Conservation (phyloP, 2,113 vertebrate genomes). For the Gambusia holbrooki region DNA sequence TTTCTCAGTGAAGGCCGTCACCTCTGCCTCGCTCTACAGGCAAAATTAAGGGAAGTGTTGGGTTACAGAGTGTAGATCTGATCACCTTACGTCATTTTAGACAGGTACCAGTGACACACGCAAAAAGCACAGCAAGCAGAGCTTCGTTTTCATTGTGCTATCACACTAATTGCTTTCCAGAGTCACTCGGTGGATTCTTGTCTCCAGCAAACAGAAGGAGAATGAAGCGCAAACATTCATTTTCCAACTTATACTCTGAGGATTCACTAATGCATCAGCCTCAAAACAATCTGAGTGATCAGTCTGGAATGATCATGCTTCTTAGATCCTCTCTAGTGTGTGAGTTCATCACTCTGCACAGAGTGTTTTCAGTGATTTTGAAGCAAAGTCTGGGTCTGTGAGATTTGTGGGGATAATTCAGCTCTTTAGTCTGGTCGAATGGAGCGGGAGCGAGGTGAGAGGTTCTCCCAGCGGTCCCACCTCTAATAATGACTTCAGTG, state of each 20-base stretch:
- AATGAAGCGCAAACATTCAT: conserved; percentile 33
- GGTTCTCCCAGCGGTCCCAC: conserved; percentile 22
- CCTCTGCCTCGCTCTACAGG: conserved; percentile 20
- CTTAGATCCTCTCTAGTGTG: not conserved
- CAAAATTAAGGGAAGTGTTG: conserved; percentile 44
- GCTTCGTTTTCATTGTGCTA: not conserved
- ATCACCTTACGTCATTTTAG: conserved; percentile 24
- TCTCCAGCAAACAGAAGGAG: conserved; percentile 52
- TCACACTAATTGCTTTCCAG: conserved; percentile 34
- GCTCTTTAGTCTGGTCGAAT: conserved; percentile 6
- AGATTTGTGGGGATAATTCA: conserved; percentile 17
- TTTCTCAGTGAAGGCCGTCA: conserved; percentile 23
- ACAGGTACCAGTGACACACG: conserved; percentile 1
- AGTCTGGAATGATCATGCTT: not conserved
- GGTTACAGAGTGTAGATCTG: conserved; percentile 33
- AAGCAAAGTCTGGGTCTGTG: not conserved
- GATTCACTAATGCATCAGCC: not conserved
- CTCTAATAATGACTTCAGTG: conserved; percentile 10
- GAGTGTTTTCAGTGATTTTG: not conserved
- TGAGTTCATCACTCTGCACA: conserved; percentile 18
- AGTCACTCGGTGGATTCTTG: conserved; percentile 22
- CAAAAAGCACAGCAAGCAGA: conserved; percentile 15
- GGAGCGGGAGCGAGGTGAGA: conserved; percentile 36
- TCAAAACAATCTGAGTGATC: not conserved
- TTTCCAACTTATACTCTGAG: conserved; percentile 5